Conservation (phyloP, 2,888 invertebrate species). For the Isotomurus palustris region DNA sequence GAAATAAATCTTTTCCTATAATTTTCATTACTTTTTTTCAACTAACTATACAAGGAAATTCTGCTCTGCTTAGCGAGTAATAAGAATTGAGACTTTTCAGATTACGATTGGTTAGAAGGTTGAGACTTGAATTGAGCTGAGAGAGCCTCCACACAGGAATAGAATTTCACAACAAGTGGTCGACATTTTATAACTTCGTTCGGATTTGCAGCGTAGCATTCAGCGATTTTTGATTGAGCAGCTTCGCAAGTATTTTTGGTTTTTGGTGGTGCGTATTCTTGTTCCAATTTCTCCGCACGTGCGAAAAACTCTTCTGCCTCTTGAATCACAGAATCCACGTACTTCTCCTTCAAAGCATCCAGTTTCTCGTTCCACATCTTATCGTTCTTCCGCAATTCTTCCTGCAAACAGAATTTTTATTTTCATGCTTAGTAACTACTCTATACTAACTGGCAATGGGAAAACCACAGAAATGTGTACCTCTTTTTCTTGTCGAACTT, state of each 20-base stretch:
- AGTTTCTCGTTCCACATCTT: not conserved
- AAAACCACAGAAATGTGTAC: not conserved
- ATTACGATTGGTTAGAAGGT: too few relatives aligned
- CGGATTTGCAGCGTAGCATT: slow-evolving; percentile 6
- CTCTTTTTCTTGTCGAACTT: slow-evolving; percentile 10
- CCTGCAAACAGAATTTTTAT: too few relatives aligned
- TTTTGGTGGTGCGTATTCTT: not conserved
- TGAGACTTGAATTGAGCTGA: too few relatives aligned
- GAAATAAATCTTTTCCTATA: not conserved
- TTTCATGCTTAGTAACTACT: too few relatives aligned
- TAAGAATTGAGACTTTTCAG: too few relatives aligned
- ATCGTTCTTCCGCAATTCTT: slow-evolving; percentile 8
- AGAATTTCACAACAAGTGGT: slow-evolving; percentile 3
- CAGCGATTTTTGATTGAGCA: not conserved
- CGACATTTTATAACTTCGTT: slow-evolving; percentile 1
- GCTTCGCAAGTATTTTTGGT: not conserved
- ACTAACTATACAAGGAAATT: too few relatives aligned
- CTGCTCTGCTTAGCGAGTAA: too few relatives aligned
- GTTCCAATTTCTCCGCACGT: not conserved
- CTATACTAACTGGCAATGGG: not conserved
- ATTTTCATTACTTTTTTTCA: not conserved
- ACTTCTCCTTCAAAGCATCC: not conserved
- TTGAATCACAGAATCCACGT: not conserved
- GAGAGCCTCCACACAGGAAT: slow-evolving; percentile 4
- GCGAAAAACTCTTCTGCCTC: not conserved